Evolutionary conservation across 2,888 invertebrate genomes (phyloP), one percentile per base, ranked within the genome.

Genomic region (Maniola hyperantus): DNA sequence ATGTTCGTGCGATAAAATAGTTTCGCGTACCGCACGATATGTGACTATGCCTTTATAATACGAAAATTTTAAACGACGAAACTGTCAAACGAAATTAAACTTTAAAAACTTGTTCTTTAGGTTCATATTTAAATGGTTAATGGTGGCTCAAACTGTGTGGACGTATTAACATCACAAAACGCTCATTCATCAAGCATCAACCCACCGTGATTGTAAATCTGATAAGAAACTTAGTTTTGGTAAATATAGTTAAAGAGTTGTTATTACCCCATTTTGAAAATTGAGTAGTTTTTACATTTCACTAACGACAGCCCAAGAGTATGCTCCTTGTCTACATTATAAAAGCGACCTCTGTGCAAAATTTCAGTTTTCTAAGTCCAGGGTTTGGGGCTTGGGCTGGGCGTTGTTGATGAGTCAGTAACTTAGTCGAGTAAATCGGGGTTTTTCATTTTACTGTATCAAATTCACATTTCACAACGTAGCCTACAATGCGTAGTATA

Each of bases 141-240:
- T n/a, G n/a, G 6, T 10, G 18, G 63, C 10, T 64, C 72, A 65
- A 69, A 71, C 72, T 74, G 73, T 79, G 78, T 78, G 80, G 76
- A 76, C 68, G 77, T 77, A 85, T 86, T 84, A 82, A 78, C 89
- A 90, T 89, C 87, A 89, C 89, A 91, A 90, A 90, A 87, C 87
- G 82, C 89, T 85, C 88, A 88, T 91, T 91, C 90, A 90, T 91
- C 91, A 88, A 77, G 84, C 84, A 87, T 88, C 87, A 86, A 81
- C 78, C 69, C 77, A 77, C 73, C 76, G 74, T 83, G 89, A 89
- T 89, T 80, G 83, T 77, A 76, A 75, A 73, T 71, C 70, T 82
- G 88, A 88, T 84, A 87, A 85, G 73, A 78, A 63, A 79, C 73
- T 78, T 77, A 74, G 73, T 67, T 72, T 71, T 70, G n/a, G 51